phyloP scores from a whole-genome alignment of 1,140 invertebrate genomes.

The Caenorhabditis brenneri region DNA sequence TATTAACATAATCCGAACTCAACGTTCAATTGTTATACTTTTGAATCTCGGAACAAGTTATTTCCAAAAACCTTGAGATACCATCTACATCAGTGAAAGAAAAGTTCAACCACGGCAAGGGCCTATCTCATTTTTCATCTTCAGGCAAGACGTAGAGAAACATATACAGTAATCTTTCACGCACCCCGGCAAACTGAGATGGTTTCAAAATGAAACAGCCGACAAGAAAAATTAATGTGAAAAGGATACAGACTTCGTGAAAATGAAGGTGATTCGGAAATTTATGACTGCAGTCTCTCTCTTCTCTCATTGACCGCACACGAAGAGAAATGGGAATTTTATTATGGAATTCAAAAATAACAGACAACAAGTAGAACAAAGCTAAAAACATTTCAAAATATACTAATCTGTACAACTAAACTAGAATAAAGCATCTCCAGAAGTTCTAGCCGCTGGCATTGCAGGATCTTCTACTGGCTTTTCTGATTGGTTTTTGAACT shows the following conservation, averaged over 20 bases:
- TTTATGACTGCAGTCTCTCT: not conserved
- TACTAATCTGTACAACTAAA: not conserved
- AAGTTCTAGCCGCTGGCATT: not conserved
- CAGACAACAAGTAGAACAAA: not conserved
- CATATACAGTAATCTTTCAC: not conserved
- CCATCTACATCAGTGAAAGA: too few relatives aligned
- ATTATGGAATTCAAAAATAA: not conserved
- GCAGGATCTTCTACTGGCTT: not conserved
- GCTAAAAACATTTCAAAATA: not conserved
- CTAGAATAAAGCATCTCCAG: not conserved
- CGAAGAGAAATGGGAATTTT: not conserved
- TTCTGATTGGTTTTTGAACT: not conserved
- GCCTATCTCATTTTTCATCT: too few relatives aligned
- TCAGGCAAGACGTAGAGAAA: too few relatives aligned
- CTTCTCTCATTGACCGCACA: not conserved
- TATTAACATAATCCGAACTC: too few relatives aligned
- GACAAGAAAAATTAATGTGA: not conserved
- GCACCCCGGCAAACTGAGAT: not conserved
- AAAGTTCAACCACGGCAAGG: too few relatives aligned
- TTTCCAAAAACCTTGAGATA: too few relatives aligned
- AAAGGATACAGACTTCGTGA: not conserved
- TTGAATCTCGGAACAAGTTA: too few relatives aligned
- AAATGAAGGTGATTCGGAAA: not conserved
- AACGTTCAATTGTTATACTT: too few relatives aligned
- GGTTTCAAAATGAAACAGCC: not conserved